These are phyloP conservation scores for Mimumesa dahlbomi DNA, from an alignment of 2,888 invertebrate genomes.

Conservation along the genomic window DNA sequence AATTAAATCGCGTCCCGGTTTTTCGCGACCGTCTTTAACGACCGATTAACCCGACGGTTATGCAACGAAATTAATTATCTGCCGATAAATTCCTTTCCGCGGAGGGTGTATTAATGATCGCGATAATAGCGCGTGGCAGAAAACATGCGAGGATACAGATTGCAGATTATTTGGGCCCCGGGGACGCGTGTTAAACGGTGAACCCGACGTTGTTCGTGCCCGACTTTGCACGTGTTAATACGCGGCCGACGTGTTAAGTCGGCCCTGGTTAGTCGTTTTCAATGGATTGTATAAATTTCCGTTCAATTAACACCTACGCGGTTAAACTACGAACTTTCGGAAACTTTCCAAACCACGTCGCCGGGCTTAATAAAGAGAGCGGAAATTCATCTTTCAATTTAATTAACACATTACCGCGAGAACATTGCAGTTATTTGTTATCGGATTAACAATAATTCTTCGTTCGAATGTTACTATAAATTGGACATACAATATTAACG, in stretches of 20 bases:
- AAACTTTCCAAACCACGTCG: too few relatives aligned
- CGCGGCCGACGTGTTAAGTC: not conserved
- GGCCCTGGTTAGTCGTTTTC: not conserved
- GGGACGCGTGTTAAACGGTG: not conserved
- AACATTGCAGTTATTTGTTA: too few relatives aligned
- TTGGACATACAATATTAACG: too few relatives aligned
- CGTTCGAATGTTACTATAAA: too few relatives aligned
- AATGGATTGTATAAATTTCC: not conserved
- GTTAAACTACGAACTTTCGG: not conserved
- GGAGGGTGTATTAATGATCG: conserved; percentile 64
- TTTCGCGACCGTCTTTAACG: conserved; percentile 53
- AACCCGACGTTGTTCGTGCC: not conserved
- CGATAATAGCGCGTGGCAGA: conserved; percentile 65
- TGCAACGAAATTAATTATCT: conserved; percentile 73
- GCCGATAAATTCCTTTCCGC: conserved; percentile 63
- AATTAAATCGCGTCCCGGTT: conserved; percentile 44
- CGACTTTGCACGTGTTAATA: conserved; percentile 2
- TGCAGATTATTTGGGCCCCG: conserved; percentile 61
- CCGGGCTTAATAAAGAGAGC: too few relatives aligned
- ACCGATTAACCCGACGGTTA: conserved; percentile 66
- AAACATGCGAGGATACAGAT: conserved; percentile 68
- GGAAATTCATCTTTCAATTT: too few relatives aligned
- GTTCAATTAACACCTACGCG: not conserved
- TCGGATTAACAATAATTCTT: too few relatives aligned
- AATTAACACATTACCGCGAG: too few relatives aligned